Evolutionary conservation across 2,888 invertebrate species (phyloP), one percentile per base, ranked within the genome.

Genomic region (Sisyra nigra): DNA sequence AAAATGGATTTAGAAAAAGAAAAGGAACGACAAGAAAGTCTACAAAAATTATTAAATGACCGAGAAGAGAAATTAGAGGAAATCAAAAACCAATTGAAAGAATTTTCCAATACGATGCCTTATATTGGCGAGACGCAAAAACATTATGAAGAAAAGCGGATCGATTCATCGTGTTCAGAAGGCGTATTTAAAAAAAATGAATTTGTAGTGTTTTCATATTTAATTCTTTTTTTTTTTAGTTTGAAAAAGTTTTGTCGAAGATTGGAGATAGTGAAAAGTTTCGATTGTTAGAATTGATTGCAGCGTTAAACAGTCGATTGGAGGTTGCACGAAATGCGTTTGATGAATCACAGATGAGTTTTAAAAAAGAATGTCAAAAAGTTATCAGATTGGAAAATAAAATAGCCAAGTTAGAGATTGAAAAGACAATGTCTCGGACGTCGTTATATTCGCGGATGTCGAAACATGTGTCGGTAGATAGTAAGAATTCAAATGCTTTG

Each of bases 221-320:
- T 24, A 24, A 7, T 24, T 24, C n/a, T n/a, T 24, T 24, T 5
- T 10, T 43, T 42, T 36, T 35, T 44, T n/a, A 44, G 30, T 44
- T 48, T 36, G 44, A 45, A 11, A 50, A 49, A 49, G 44, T 44
- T 6, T 30, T 49, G 3, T 19, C 19, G 49, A 65, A 69, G 3
- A 70, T 71, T 1, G 68, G 72, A 1, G 75, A 79, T 54, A 72
- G 71, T 36, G 79, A 80, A 60, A 68, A 73, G 11, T 63, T 71
- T 45, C 64, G 71, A 39, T 57, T 80, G 3, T 56, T 78, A 2
- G 74, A 75, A 45, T 55, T 80, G 35, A 64, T 75, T 1, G 59
- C 68, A 5, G 62, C 67, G 1, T 58, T 74, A 32, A 75, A 76
- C 51, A 61, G 63, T 19, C 67, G 77, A 48, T 49, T 79, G 31